A percentile compares a stretch with the other conserved stretches of the same genome.
These are phyloP conservation scores for Diabrotica undecimpunctata DNA, from an alignment of 1,140 invertebrate species.

Conservation along the genomic window DNA sequence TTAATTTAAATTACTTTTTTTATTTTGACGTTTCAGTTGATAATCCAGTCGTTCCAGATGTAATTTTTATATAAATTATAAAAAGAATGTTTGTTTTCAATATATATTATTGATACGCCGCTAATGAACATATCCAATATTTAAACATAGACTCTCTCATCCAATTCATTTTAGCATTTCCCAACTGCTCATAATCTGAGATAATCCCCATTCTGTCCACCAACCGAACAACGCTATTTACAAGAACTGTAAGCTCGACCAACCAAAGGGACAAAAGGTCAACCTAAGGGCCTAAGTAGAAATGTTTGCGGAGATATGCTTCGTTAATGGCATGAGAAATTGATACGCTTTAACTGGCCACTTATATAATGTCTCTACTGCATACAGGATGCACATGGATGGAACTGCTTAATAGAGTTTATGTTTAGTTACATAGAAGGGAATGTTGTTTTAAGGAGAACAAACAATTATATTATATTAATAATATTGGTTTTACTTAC, in stretches of 20 bases:
- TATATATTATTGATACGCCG: no score
- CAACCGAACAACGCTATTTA: slow-evolving; percentile 14
- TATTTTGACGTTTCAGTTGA: no score
- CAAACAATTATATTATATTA: no score
- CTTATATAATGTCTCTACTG: neutral
- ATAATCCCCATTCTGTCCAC: slow-evolving; percentile 10
- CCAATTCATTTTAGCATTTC: slow-evolving; percentile 1
- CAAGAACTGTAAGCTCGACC: slow-evolving; percentile 12
- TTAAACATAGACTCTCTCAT: slow-evolving; percentile 1
- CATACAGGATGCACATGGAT: neutral
- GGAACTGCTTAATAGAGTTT: no score
- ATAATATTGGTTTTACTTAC: no score
- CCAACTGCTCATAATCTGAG: slow-evolving; percentile 1
- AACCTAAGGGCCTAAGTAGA: slow-evolving; percentile 3
- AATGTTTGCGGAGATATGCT: neutral
- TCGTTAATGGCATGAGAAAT: slow-evolving; percentile 2
- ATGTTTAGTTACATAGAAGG: no score
- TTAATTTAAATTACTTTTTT: no score
- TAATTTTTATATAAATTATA: no score
- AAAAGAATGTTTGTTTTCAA: no score
- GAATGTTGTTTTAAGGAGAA: no score
- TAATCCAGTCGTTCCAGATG: no score
- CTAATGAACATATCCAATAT: neutral
- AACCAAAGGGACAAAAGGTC: slow-evolving; percentile 14
- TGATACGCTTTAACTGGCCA: neutral